Conservation (phyloP, 2,888 invertebrate genomes). For the Temnothorax unifasciatus region DNA sequence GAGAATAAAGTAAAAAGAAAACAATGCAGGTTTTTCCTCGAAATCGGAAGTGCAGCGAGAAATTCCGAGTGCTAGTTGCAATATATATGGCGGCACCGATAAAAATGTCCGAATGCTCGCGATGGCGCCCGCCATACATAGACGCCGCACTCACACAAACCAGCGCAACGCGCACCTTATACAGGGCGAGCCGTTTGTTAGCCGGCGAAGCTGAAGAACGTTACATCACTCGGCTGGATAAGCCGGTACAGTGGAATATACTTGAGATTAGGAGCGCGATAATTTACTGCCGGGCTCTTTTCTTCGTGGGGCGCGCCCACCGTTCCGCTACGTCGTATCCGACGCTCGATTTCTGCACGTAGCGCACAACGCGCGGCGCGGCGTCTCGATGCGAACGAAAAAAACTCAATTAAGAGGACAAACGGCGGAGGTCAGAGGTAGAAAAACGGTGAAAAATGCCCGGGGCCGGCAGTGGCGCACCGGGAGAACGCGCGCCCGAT, state of each 20-base stretch:
- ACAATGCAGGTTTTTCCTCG: conserved; percentile 28
- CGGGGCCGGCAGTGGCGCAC: conserved; percentile 24
- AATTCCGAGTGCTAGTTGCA: conserved; percentile 35
- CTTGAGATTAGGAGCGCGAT: conserved; percentile 71
- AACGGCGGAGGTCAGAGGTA: conserved; percentile 68
- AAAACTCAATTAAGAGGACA: conserved; percentile 78
- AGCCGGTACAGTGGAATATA: conserved; percentile 65
- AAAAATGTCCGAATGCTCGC: conserved; percentile 40
- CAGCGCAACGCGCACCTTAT: not conserved
- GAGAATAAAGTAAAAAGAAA: conserved; percentile 35
- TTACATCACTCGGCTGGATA: conserved; percentile 54
- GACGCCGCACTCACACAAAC: not conserved
- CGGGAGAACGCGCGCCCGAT: conserved; percentile 53
- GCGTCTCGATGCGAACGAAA: conserved; percentile 66
- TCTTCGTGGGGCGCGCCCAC: conserved; percentile 55
- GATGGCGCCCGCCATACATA: conserved; percentile 23
- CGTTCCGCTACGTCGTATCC: conserved; percentile 61
- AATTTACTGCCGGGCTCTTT: conserved; percentile 69
- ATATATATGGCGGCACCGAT: conserved; percentile 50
- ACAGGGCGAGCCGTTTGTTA: conserved; percentile 42
- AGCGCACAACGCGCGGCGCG: conserved; percentile 42
- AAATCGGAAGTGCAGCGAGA: conserved; percentile 48
- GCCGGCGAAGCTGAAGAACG: conserved; percentile 41
- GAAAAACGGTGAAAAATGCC: conserved; percentile 67
- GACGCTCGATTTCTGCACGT: conserved; percentile 47